Evolutionary conservation across 2,113 vertebrate genomes (phyloP), one percentile per base, ranked within the genome.

Genomic region (Colistium nudipinnis): DNA sequence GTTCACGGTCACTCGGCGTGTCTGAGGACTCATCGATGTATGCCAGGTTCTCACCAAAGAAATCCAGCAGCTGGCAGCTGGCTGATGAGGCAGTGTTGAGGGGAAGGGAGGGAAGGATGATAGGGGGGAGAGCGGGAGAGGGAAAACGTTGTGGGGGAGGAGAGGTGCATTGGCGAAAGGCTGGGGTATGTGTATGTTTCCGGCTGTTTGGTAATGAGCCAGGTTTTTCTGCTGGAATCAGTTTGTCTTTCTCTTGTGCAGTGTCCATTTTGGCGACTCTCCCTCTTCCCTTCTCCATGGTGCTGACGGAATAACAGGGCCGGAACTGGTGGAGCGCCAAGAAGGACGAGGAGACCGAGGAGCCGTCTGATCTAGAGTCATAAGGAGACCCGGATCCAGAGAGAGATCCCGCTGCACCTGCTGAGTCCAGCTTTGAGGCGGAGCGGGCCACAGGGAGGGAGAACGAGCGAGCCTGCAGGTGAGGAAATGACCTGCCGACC

Each of bases 21-120:
- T 96, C 96, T 0, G 95, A 96, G 4, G 95, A 96, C 91, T 96
- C 95, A 2, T 97, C 96, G 0, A 96, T 97, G 79, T 94, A 97
- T 0, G 95, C 95, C 80, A 97, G 71, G 68, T 95, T 95, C 86
- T 96, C 95, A 14, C 94, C 94, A 6, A 94, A 91, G 80, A 94
- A 96, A 61, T 96, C 95, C 61, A 96, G 80, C 44, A 93, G 89
- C 12, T 92, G 91, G 72, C 82, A 92, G 68, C 59, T 76, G 35
- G 80, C n/a, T 2, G 83, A 36, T 52, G 76, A 33, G 10, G 78
- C 64, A 0, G 17, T 54, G 10, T 39, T 48, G 67, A 56, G 74
- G 38, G 71, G 76, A 78, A 33, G 70, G 24, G 31, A 75, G 54
- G 78, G 69, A 4, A 74, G 85, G 44, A 5, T 39, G 27, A 59